Conservation (phyloP, 2,113 vertebrate species). For the Aptenodytes forsteri region DNA sequence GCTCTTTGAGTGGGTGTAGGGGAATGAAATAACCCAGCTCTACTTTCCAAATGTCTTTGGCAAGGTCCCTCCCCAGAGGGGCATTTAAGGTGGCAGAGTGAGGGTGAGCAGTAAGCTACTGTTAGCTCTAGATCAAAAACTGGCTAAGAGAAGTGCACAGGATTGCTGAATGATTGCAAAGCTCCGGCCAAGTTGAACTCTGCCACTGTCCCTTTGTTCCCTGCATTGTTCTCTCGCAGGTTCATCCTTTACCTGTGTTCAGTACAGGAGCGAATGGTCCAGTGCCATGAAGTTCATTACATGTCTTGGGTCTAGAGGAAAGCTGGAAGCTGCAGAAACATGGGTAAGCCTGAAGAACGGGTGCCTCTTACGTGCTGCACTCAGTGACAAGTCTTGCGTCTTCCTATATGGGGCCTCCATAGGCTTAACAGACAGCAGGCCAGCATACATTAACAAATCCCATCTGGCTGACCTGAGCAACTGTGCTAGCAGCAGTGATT, state of each 20-base stretch:
- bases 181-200: not conserved
- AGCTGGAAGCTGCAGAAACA: not conserved
- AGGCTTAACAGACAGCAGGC: not conserved
- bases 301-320: not conserved
- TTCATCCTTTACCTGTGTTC: not conserved
- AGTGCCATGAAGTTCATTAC: not conserved
- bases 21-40: not conserved
- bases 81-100: not conserved
- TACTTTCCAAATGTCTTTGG: not conserved
- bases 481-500: not conserved
- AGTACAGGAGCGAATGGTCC: not conserved
- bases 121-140: not conserved
- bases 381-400: not conserved
- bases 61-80: not conserved
- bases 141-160: not conserved
- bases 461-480: not conserved
- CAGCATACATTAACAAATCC: not conserved
- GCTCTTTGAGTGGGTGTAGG: not conserved
- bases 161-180: not conserved
- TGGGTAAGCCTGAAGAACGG: not conserved
- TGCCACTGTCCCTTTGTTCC: not conserved
- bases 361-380: not conserved
- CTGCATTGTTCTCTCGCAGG: rapidly evolving
- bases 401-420: not conserved
- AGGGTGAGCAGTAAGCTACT: not conserved